Evolutionary conservation across 2,797 vertebrate species (phyloP).

Genomic region (Alauda arvensis): DNA sequence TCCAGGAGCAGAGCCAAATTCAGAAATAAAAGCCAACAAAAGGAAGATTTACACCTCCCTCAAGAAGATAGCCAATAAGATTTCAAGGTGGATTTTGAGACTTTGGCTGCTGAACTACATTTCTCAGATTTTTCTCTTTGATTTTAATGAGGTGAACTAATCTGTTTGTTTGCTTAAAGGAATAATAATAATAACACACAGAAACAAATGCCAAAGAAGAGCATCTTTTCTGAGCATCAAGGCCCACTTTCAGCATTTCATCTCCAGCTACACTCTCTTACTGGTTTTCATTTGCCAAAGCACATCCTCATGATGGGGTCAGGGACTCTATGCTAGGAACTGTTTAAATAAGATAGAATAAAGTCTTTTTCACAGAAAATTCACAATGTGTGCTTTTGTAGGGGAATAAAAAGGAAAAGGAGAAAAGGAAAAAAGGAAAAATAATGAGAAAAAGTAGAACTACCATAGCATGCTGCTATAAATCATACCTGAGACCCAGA

Average conservation of each 20-base stretch:
- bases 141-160: conserved; percentile 57
- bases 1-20: conserved; percentile 58
- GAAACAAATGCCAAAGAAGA: background rate
- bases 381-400: background rate
- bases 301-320: background rate
- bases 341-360: background rate
- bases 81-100: conserved; percentile 54
- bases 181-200: background rate
- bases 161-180: conserved; percentile 24
- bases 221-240: background rate
- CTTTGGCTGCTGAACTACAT: conserved; percentile 40
- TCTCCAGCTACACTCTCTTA: background rate
- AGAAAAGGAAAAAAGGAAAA: background rate
- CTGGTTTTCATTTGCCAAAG: background rate
- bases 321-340: background rate
- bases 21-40: conserved; percentile 33
- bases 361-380: background rate
- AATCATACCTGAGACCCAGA: background rate
- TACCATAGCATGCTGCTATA: background rate
- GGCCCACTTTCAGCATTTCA: background rate
- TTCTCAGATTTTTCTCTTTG: conserved; percentile 54
- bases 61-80: conserved; percentile 18
- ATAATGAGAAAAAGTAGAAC: background rate
- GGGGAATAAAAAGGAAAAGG: background rate
- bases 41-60: conserved; percentile 59